Evolutionary conservation across 2,888 invertebrate species (phyloP).

Genomic region (Nomada hirtipes): DNA sequence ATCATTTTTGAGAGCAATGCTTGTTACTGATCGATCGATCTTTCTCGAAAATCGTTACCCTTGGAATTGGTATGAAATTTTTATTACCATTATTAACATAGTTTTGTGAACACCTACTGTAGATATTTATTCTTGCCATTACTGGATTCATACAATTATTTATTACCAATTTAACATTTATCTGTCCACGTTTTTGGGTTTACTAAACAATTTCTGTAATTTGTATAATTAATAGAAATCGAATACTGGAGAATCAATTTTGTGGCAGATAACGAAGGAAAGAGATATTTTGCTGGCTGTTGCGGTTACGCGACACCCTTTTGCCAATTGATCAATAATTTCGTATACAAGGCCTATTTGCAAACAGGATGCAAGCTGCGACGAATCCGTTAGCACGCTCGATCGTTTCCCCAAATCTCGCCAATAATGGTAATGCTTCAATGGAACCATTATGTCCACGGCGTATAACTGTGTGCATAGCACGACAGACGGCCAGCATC

Average conservation of each 20-base stretch:
- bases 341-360: conserved; percentile 81
- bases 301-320: conserved; percentile 14
- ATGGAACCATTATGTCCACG: conserved; percentile 79
- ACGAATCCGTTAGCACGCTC: conserved; percentile 82
- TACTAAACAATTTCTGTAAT: not conserved
- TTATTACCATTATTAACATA: no score
- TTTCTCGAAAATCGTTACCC: not conserved
- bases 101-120: no score
- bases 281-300: not conserved
- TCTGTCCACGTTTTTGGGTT: not conserved
- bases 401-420: conserved; percentile 83
- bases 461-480: conserved; percentile 80
- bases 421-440: conserved; percentile 82
- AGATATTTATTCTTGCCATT: no score
- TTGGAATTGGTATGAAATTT: not conserved
- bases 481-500: conserved; percentile 75
- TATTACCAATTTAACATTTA: no score
- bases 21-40: conserved; percentile 37
- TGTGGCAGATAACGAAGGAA: no score
- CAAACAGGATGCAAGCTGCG: conserved; percentile 83
- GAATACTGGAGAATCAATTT: not conserved
- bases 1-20: conserved; percentile 26
- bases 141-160: no score
- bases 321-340: conserved; percentile 77
- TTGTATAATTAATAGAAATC: not conserved